These are phyloP conservation scores for Sminthurides bifidus DNA, from an alignment of 1,140 invertebrate genomes.

Conservation along the genomic window DNA sequence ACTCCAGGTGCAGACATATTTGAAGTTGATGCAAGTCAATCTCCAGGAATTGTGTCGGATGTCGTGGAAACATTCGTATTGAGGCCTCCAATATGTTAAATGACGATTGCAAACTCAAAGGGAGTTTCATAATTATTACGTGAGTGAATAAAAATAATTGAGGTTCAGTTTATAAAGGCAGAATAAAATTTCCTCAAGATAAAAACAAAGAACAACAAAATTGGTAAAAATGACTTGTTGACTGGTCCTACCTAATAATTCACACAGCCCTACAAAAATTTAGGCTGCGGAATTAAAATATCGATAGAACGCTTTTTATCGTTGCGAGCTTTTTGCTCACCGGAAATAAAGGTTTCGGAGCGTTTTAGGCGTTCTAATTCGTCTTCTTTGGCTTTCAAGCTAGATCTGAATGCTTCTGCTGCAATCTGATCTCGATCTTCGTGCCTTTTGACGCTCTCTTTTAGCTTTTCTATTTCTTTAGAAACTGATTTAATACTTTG, in stretches of 20 bases:
- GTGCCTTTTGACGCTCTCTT: constrained; percentile 50
- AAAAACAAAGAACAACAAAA: not conserved
- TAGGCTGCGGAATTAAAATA: constrained; percentile 1
- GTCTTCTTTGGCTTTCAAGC: constrained; percentile 48
- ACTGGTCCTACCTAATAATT: not conserved
- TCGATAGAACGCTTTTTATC: constrained; percentile 56
- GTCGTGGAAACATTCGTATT: no score
- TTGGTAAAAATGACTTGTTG: not conserved
- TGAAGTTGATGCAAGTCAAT: no score
- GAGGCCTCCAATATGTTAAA: no score
- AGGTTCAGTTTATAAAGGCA: no score
- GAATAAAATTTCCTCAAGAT: not conserved
- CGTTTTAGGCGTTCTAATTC: constrained; percentile 47
- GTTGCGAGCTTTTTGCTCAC: constrained; percentile 55
- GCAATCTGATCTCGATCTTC: constrained; percentile 40
- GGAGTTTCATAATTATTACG: no score
- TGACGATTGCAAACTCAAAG: no score
- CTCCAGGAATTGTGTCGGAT: no score
- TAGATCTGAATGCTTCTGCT: constrained; percentile 43
- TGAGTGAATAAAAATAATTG: no score
- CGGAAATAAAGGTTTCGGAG: constrained; percentile 49
- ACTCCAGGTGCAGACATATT: no score
- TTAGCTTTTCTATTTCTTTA: constrained; percentile 52
- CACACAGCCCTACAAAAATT: no score
- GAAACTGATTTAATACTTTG: constrained; percentile 57